Conservation (phyloP, 2,113 vertebrate species). For the Pardalotus punctatus region DNA sequence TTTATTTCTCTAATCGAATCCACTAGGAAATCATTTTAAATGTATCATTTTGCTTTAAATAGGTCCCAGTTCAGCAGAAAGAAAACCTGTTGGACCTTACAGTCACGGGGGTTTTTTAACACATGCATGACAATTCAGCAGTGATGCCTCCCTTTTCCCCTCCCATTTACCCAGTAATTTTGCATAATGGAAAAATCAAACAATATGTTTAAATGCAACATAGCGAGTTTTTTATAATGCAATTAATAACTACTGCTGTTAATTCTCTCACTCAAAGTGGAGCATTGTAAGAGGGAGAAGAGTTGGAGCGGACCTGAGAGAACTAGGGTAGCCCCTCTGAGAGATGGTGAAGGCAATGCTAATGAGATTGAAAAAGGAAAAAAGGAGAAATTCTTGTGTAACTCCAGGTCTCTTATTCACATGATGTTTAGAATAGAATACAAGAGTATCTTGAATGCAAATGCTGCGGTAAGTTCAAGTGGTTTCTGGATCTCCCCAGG, state of each 20-base stretch:
- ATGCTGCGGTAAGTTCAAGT: not conserved
- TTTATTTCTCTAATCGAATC: slow-evolving; percentile 57
- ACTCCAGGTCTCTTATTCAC: not conserved
- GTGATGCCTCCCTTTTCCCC: not conserved
- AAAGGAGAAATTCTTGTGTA: not conserved
- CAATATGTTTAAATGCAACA: not conserved
- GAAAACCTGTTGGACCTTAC: not conserved
- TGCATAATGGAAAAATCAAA: not conserved
- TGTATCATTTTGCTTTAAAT: slow-evolving; percentile 54
- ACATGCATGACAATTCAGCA: not conserved
- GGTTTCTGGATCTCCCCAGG: not conserved
- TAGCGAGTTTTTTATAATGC: not conserved
- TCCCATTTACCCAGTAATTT: not conserved
- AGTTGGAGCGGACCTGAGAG: not conserved
- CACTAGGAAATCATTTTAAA: slow-evolving; percentile 58
- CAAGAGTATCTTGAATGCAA: not conserved
- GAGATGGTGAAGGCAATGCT: not conserved
- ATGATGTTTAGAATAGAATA: not conserved
- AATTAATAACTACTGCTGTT: not conserved
- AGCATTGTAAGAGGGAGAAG: not conserved
- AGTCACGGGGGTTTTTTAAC: not conserved
- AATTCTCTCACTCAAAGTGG: not conserved
- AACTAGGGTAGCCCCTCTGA: not conserved
- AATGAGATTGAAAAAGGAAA: not conserved
- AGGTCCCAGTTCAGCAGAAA: slow-evolving; percentile 19